Conservation (phyloP, 2,797 vertebrate genomes). For the Lutjanus argentimaculatus region DNA sequence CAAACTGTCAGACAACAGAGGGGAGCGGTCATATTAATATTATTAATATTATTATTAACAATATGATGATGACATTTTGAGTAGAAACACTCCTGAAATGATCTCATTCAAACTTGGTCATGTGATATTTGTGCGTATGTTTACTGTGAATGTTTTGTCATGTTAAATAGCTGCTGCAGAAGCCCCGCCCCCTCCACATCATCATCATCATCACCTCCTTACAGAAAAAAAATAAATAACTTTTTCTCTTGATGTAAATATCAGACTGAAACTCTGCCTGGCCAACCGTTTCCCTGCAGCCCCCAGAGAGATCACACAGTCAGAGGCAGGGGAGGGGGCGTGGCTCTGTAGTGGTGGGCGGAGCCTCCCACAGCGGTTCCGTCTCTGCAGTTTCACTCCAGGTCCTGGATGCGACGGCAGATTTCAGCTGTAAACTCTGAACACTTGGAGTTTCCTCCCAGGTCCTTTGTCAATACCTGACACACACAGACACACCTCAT, state of each 20-base stretch:
- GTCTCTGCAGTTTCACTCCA: slow-evolving; percentile 67
- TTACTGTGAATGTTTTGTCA: slow-evolving; percentile 46
- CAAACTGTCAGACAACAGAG: slow-evolving; percentile 36
- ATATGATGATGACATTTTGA: slow-evolving; percentile 17
- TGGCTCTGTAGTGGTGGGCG: not conserved
- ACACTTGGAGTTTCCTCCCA: slow-evolving; percentile 94
- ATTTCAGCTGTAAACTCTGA: slow-evolving; percentile 96
- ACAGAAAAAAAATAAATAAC: not conserved
- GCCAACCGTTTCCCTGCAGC: not conserved
- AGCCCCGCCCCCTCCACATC: slow-evolving; percentile 11
- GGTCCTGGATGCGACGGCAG: slow-evolving; percentile 90
- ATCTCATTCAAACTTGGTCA: slow-evolving; percentile 50
- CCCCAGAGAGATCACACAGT: not conserved
- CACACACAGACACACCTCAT: slow-evolving; percentile 2
- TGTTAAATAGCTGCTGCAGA: slow-evolving; percentile 19
- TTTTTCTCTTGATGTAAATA: not conserved
- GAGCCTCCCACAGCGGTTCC: not conserved
- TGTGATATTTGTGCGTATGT: slow-evolving; percentile 72
- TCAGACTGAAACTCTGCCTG: not conserved
- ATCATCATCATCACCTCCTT: not conserved
- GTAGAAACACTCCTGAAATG: slow-evolving; percentile 28
- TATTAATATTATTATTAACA: not conserved
- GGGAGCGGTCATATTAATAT: slow-evolving; percentile 11
- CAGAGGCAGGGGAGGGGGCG: not conserved
- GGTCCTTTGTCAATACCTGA: slow-evolving; percentile 93